These are phyloP conservation scores for Hyppa rectilinea DNA, from an alignment of 2,888 invertebrate species.

Conservation along the genomic window DNA sequence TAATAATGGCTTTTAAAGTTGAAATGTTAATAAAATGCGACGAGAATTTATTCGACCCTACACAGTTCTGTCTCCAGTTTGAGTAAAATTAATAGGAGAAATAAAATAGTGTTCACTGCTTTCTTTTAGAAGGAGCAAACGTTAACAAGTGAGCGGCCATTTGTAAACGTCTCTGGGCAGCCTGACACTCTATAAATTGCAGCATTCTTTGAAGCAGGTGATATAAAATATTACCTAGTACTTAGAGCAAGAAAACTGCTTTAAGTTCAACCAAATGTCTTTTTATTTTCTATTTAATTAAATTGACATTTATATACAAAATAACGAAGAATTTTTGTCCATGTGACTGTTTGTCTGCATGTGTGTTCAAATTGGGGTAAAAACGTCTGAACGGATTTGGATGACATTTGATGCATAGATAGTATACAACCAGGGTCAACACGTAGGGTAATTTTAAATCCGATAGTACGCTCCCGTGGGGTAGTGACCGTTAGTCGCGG, in stretches of 20 bases:
- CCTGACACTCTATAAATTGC: constrained; percentile 52
- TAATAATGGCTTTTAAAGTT: not conserved
- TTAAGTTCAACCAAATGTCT: no score
- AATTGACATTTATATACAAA: no score
- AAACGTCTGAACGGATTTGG: no score
- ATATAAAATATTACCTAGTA: constrained; percentile 22
- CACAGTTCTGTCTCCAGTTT: not conserved
- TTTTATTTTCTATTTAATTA: no score
- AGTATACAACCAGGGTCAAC: no score
- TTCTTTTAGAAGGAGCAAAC: constrained; percentile 52
- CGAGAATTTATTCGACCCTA: constrained; percentile 19
- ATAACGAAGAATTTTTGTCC: no score
- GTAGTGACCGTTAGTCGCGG: no score
- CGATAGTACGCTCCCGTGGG: no score
- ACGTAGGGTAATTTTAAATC: no score
- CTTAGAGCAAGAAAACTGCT: not conserved
- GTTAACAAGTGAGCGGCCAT: constrained; percentile 55
- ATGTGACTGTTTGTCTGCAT: no score
- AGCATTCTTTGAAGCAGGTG: constrained; percentile 30
- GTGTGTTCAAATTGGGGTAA: no score
- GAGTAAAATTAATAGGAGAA: constrained; percentile 32
- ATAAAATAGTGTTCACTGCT: constrained; percentile 39
- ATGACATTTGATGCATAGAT: no score
- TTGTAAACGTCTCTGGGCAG: constrained; percentile 48
- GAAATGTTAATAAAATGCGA: constrained; percentile 10